Evolutionary conservation across 2,888 invertebrate species (phyloP).

Genomic region (Melanostoma mellinum): DNA sequence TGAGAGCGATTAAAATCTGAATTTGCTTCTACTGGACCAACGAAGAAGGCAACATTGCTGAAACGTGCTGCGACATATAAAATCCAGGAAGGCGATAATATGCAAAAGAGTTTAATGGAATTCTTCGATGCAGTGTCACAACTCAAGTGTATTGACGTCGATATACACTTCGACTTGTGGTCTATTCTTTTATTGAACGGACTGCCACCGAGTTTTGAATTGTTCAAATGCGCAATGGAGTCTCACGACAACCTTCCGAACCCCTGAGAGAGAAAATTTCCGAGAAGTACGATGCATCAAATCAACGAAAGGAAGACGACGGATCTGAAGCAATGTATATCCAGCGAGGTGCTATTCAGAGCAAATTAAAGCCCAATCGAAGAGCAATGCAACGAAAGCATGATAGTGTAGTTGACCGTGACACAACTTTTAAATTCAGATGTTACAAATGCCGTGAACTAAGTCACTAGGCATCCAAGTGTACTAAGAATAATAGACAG

Average conservation of each 20-base stretch:
- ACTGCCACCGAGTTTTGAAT: slow-evolving; percentile 42
- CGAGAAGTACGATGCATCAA: slow-evolving; percentile 15
- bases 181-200: slow-evolving; percentile 42
- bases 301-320: not conserved
- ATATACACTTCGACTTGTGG: slow-evolving; percentile 30
- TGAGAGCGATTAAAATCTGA: slow-evolving; percentile 29
- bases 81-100: slow-evolving; percentile 23
- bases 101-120: slow-evolving; percentile 36
- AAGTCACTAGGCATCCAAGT: slow-evolving; percentile 25
- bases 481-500: slow-evolving; percentile 15
- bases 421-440: slow-evolving; percentile 31
- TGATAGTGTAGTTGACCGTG: not conserved
- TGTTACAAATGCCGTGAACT: slow-evolving; percentile 31
- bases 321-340: slow-evolving; percentile 16
- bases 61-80: slow-evolving; percentile 34
- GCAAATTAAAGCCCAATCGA: slow-evolving; percentile 7
- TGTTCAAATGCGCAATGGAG: slow-evolving; percentile 37
- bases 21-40: slow-evolving; percentile 22
- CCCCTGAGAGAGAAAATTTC: slow-evolving; percentile 16
- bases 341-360: not conserved
- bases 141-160: slow-evolving; percentile 28
- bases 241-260: slow-evolving; percentile 27
- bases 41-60: slow-evolving; percentile 12
- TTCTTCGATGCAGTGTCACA: slow-evolving; percentile 36
- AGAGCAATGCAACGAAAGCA: slow-evolving; percentile 3